Conservation (phyloP, 2,797 vertebrate species). For the Antennarius maculatus region DNA sequence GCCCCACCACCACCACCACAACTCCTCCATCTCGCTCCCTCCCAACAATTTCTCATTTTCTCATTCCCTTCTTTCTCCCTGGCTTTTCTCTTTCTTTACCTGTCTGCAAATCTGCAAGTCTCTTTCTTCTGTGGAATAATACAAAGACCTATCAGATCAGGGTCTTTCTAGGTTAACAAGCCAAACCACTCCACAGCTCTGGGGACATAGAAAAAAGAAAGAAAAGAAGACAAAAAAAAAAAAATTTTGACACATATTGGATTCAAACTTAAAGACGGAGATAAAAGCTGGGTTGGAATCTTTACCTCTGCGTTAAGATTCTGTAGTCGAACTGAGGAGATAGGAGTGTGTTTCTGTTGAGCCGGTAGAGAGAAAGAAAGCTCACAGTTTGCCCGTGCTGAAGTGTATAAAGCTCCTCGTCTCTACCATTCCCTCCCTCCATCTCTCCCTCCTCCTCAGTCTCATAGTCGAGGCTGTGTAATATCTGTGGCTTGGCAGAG, state of each 20-base stretch:
- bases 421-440: slow-evolving; percentile 60
- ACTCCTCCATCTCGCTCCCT: slow-evolving; percentile 18
- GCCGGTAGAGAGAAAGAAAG: slow-evolving; percentile 61
- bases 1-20: too few species aligned
- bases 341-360: slow-evolving; percentile 33
- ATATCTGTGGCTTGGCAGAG: slow-evolving; percentile 71
- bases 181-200: slow-evolving; percentile 58
- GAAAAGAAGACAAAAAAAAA: slow-evolving; percentile 2
- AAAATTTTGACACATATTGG: slow-evolving; percentile 56
- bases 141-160: slow-evolving; percentile 64
- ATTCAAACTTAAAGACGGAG: slow-evolving; percentile 56
- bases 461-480: slow-evolving; percentile 58
- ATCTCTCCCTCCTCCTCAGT: slow-evolving; percentile 60
- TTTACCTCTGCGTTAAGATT: slow-evolving; percentile 33
- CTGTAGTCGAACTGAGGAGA: slow-evolving; percentile 41
- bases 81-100: slow-evolving; percentile 56
- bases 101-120: slow-evolving; percentile 60
- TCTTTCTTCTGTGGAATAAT: slow-evolving; percentile 66
- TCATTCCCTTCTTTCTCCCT: slow-evolving; percentile 53
- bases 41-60: slow-evolving; percentile 61
- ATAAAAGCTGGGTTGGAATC: slow-evolving; percentile 49
- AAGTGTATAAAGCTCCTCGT: slow-evolving; percentile 57
- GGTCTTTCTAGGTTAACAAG: slow-evolving; percentile 68
- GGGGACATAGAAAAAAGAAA: slow-evolving; percentile 23
- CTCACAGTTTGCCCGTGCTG: slow-evolving; percentile 59